Conservation (phyloP, 2,797 vertebrate genomes). For the Pangasius krempfi region DNA sequence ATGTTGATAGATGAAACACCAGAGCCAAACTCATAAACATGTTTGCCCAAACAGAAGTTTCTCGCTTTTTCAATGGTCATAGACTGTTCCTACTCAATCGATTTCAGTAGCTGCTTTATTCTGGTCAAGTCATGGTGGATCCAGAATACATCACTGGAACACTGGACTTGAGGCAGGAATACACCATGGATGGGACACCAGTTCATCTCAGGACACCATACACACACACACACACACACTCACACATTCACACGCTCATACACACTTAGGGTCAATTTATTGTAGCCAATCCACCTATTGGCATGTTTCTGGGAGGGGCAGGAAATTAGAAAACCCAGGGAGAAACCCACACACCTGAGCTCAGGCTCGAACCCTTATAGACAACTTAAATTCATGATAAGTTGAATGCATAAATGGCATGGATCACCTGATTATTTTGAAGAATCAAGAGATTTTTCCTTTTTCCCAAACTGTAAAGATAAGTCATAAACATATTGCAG, state of each 20-base stretch:
- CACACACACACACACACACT: background rate
- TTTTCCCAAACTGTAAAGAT: background rate
- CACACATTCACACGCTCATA: background rate
- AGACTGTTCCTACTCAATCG: background rate
- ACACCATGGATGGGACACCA: background rate
- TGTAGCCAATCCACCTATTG: background rate
- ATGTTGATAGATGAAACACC: constrained; percentile 11
- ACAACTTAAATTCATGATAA: background rate
- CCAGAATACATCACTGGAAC: background rate
- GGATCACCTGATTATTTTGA: background rate
- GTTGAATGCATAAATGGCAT: background rate
- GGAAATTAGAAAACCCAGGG: background rate
- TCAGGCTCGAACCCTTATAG: background rate
- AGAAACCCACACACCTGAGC: background rate
- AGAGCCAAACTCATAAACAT: constrained; percentile 11
- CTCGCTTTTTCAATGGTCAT: background rate
- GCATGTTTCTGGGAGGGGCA: background rate
- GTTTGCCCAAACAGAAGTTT: constrained; percentile 23
- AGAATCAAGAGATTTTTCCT: background rate
- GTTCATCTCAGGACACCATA: background rate
- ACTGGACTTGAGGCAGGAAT: background rate
- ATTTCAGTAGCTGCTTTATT: background rate
- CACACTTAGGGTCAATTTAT: background rate
- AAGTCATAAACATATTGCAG: background rate
- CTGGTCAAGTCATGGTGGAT: background rate